These are phyloP conservation scores for Nothobranchius kuhntae DNA, from an alignment of 2,113 vertebrate species.

Conservation along the genomic window DNA sequence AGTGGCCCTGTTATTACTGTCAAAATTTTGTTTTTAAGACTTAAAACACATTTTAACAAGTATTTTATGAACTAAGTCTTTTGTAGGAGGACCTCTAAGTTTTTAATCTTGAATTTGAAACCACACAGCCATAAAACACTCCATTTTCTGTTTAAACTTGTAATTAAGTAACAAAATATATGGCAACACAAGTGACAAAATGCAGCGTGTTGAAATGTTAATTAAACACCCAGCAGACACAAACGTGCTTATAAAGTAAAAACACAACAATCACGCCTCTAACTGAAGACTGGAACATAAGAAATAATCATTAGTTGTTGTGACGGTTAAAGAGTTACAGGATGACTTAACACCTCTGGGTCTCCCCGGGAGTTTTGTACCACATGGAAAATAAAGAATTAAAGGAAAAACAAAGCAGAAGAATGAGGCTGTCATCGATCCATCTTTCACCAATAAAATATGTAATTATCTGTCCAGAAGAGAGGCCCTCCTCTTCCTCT, in stretches of 20 bases:
- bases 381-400: conserved; percentile 25
- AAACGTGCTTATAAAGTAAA: conserved; percentile 10
- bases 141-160: background rate
- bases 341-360: conserved; percentile 14
- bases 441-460: conserved; percentile 43
- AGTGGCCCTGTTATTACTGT: background rate
- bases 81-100: background rate
- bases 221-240: conserved; percentile 11
- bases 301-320: background rate
- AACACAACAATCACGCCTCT: conserved; percentile 20
- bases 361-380: conserved; percentile 17
- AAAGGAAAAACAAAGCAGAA: conserved; percentile 32
- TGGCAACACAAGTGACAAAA: background rate
- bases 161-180: conserved; percentile 11
- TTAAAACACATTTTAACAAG: background rate
- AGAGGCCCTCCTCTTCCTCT: conserved; percentile 36
- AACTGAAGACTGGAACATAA: background rate
- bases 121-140: background rate
- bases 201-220: background rate
- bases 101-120: background rate
- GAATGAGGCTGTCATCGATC: conserved; percentile 31
- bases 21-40: background rate
- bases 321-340: conserved; percentile 20
- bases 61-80: background rate
- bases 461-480: conserved; percentile 57